These are phyloP conservation scores for Stigmatopora argus DNA, from an alignment of 2,113 vertebrate species.

Conservation along the genomic window DNA sequence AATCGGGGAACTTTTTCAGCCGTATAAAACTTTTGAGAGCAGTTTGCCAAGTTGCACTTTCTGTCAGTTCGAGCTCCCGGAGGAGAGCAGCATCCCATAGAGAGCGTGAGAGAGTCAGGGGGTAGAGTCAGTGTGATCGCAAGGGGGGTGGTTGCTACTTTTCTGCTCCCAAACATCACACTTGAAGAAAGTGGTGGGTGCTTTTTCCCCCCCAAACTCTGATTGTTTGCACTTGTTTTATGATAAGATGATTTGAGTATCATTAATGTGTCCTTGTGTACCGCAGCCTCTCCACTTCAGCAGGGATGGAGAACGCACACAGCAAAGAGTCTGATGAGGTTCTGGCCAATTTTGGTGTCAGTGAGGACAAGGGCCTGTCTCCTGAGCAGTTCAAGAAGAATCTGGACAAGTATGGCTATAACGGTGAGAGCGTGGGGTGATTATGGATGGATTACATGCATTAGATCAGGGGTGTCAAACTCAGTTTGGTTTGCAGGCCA, in stretches of 20 bases:
- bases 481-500: too few relatives aligned
- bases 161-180: slow-evolving; percentile 58
- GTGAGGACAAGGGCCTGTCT: slow-evolving; percentile 76
- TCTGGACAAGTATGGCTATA: slow-evolving; percentile 82
- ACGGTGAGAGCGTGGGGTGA: slow-evolving; percentile 73
- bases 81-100: slow-evolving; percentile 59
- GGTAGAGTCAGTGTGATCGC: slow-evolving; percentile 47
- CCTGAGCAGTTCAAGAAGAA: slow-evolving; percentile 81
- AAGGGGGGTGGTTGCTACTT: slow-evolving; percentile 57
- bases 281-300: slow-evolving; percentile 65
- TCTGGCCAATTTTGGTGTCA: slow-evolving; percentile 81
- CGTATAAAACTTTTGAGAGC: slow-evolving; percentile 74
- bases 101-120: slow-evolving; percentile 46
- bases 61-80: slow-evolving; percentile 65
- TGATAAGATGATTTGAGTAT: slow-evolving; percentile 18
- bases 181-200: slow-evolving; percentile 68
- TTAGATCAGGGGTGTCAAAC: not conserved
- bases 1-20: slow-evolving; percentile 59
- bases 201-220: not conserved
- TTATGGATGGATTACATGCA: slow-evolving; percentile 6
- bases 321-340: slow-evolving; percentile 73
- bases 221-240: not conserved
- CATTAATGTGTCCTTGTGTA: slow-evolving; percentile 32
- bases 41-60: slow-evolving; percentile 72
- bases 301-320: slow-evolving; percentile 84